phyloP scores from a whole-genome alignment of 2,888 invertebrate species.

The Caenorhabditis imperialis region DNA sequence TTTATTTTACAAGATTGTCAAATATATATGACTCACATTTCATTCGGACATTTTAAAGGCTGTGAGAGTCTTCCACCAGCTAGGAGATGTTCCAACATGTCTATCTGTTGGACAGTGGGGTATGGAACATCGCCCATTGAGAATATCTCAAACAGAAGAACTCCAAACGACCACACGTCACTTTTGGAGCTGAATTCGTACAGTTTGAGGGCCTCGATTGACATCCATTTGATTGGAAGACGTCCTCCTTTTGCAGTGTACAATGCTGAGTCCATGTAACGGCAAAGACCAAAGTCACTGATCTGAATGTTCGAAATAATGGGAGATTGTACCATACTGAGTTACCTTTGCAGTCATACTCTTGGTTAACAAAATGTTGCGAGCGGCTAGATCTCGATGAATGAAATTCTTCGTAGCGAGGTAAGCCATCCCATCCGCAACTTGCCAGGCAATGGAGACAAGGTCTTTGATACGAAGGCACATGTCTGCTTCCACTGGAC shows the following conservation, averaged over 20 bases:
- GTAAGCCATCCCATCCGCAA: slow-evolving; percentile 70
- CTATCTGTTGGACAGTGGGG: slow-evolving; percentile 66
- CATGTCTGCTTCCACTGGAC: slow-evolving; percentile 65
- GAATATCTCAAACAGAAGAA: slow-evolving; percentile 69
- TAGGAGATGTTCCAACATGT: slow-evolving; percentile 65
- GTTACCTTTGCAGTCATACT: slow-evolving; percentile 69
- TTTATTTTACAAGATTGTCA: background rate
- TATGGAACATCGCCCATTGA: slow-evolving; percentile 69
- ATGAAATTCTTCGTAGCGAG: slow-evolving; percentile 66
- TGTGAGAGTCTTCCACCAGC: slow-evolving; percentile 62
- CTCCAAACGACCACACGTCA: slow-evolving; percentile 72
- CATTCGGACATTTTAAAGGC: slow-evolving; percentile 66
- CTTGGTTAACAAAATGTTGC: slow-evolving; percentile 68
- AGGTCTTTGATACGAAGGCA: slow-evolving; percentile 67
- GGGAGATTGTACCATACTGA: too few species aligned
- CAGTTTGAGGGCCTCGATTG: slow-evolving; percentile 68
- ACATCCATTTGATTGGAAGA: slow-evolving; percentile 74
- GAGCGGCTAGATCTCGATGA: slow-evolving; percentile 69
- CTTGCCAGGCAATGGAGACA: slow-evolving; percentile 71
- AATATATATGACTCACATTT: slow-evolving; percentile 55
- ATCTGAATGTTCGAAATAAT: slow-evolving; percentile 50
- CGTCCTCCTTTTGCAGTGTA: slow-evolving; percentile 72
- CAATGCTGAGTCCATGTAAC: slow-evolving; percentile 67
- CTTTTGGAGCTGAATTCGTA: slow-evolving; percentile 68
- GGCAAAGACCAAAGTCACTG: slow-evolving; percentile 71